Evolutionary conservation across 2,113 vertebrate genomes (phyloP), one percentile per base, ranked within the genome.

Genomic region (Ploceus nigricollis): DNA sequence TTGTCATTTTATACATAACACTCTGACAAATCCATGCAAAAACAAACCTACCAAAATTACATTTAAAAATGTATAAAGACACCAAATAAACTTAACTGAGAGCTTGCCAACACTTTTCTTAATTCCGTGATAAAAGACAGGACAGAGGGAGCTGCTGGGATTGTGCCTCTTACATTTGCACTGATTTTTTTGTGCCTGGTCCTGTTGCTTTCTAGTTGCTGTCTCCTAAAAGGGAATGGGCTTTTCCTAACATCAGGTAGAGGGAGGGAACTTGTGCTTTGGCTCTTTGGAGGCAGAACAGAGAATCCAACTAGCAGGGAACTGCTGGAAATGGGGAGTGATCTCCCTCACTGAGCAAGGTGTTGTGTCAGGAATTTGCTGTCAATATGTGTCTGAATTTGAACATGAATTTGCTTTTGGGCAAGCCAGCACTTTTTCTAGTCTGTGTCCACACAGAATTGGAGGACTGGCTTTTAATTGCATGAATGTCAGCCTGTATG

Each of bases 11-110:
- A 37, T 82, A 35, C 51, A 73, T 93, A 85, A 81, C 71, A 91
- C 20, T n/a, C 37, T 89, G 94, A 87, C 90, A 92, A 44, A 93
- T 83, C 69, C 42, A 40, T 90, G 40, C 56, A 96, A 87, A 87
- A 90, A 93, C 91, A 97, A 95, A 93, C 71, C 54, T 90, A 88
- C 75, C 37, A 82, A 89, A 93, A 94, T 91, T 89, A n/a, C 68
- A 35, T 91, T 84, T 71, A 81, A 94, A 93, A 95, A 77, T 82
- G 39, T 80, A 92, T 66, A 82, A 94, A 89, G 82, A 39, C 54
- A 83, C 42, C 1, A 1, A 70, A 70, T 92, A 95, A 91, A 53
- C 66, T 40, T 56, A 51, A 47, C 35, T 77, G 80, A 82, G 58
- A 75, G 13, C 37, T 81, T 6, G 1, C 12, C 50, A 60, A 23